Evolutionary conservation across 2,113 vertebrate species (phyloP).

Genomic region (Eptesicus fuscus): DNA sequence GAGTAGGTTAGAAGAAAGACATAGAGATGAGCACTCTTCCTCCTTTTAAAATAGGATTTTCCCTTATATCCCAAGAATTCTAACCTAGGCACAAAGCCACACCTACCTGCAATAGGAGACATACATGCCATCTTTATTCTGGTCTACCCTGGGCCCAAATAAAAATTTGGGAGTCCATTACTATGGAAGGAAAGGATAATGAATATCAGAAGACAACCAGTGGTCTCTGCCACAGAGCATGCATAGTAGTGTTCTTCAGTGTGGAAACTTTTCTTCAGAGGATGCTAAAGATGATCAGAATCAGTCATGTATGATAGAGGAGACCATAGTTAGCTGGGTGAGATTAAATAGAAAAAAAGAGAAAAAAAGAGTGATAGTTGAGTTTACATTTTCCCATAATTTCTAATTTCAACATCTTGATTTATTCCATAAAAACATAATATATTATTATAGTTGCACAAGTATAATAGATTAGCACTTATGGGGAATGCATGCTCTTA

Average conservation of each 20-base stretch:
- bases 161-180: background rate
- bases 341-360: no score
- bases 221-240: background rate
- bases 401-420: background rate
- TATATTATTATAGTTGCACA: background rate
- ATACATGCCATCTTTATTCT: background rate
- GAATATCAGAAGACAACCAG: background rate
- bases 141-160: background rate
- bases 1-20: background rate
- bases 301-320: no score
- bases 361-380: no score
- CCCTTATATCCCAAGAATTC: background rate
- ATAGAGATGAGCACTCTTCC: background rate
- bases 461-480: background rate
- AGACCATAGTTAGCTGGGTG: no score
- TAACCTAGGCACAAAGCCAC: background rate
- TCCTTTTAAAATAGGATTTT: background rate
- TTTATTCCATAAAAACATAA: background rate
- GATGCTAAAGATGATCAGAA: background rate
- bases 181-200: background rate
- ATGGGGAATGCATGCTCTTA: background rate
- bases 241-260: background rate
- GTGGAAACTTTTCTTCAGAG: background rate
- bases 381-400: background rate
- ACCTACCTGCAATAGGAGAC: background rate